These are phyloP conservation scores for Leptinotarsa lineolata DNA, from an alignment of 1,140 invertebrate species.

Conservation along the genomic window DNA sequence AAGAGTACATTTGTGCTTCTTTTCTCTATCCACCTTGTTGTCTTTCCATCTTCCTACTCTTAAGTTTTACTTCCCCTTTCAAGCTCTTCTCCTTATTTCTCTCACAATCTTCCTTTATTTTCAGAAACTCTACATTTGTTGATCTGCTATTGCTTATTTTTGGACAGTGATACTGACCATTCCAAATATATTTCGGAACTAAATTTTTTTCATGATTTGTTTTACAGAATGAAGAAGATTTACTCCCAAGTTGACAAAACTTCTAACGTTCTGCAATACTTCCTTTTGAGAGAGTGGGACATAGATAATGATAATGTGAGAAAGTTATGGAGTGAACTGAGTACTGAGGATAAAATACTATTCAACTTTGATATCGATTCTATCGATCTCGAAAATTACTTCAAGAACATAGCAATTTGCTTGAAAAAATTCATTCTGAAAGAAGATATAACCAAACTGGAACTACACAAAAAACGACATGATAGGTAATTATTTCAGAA, in stretches of 20 bases:
- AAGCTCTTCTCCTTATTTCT: background rate
- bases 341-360: constrained; percentile 21
- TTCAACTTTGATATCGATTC: constrained; percentile 37
- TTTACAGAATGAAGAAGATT: constrained; percentile 36
- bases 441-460: constrained; percentile 37
- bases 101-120: background rate
- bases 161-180: too few relatives aligned
- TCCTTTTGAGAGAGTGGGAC: constrained; percentile 36
- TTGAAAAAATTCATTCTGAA: constrained; percentile 35
- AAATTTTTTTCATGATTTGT: background rate
- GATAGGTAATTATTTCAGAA: constrained; percentile 25
- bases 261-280: constrained; percentile 35
- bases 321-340: constrained; percentile 32
- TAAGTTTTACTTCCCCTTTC: background rate
- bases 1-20: too few relatives aligned
- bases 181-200: too few relatives aligned
- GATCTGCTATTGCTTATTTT: background rate
- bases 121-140: background rate
- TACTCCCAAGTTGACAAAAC: constrained; percentile 37
- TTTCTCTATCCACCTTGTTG: background rate
- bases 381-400: constrained; percentile 31
- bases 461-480: constrained; percentile 33
- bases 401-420: constrained; percentile 32
- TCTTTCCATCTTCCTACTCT: background rate
- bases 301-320: constrained; percentile 37